A percentile compares a stretch with the other conserved stretches of the same genome.
These are phyloP conservation scores for Geopemphigus sp. DNA, from an alignment of 1,140 invertebrate genomes.

Conservation along the genomic window DNA sequence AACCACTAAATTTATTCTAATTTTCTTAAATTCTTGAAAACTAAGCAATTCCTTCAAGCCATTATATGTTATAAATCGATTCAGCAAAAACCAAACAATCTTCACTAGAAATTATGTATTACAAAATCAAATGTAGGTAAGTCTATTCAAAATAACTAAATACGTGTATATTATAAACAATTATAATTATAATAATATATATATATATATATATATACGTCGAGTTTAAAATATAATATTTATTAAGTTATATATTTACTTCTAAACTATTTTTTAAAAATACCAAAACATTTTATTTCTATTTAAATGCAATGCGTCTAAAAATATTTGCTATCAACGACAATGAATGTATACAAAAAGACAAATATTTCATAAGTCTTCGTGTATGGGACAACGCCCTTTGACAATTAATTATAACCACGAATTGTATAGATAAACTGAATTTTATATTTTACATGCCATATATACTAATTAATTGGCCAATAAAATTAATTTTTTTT, in stretches of 20 bases:
- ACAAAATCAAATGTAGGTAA: too few relatives aligned
- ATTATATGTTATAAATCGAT: too few relatives aligned
- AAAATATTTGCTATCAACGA: neutral
- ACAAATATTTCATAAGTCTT: constrained; percentile 3
- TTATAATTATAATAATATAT: too few relatives aligned
- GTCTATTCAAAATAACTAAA: too few relatives aligned
- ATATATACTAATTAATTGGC: neutral
- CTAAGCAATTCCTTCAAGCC: too few relatives aligned
- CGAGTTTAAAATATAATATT: too few relatives aligned
- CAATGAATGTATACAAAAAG: neutral
- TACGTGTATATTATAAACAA: too few relatives aligned
- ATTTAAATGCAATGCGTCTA: neutral
- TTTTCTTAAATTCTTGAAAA: too few relatives aligned
- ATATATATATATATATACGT: too few relatives aligned
- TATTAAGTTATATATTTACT: neutral
- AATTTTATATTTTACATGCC: neutral
- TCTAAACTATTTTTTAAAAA: neutral
- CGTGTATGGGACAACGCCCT: neutral
- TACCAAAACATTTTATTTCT: neutral
- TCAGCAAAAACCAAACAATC: too few relatives aligned
- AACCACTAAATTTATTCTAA: too few relatives aligned
- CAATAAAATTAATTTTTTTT: neutral
- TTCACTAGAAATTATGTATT: too few relatives aligned
- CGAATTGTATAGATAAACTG: neutral
- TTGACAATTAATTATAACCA: neutral